A percentile compares a stretch with the other conserved stretches of the same genome.
These are phyloP conservation scores for Pycnomerus fuliginosus DNA, from an alignment of 2,888 invertebrate genomes.

Conservation along the genomic window DNA sequence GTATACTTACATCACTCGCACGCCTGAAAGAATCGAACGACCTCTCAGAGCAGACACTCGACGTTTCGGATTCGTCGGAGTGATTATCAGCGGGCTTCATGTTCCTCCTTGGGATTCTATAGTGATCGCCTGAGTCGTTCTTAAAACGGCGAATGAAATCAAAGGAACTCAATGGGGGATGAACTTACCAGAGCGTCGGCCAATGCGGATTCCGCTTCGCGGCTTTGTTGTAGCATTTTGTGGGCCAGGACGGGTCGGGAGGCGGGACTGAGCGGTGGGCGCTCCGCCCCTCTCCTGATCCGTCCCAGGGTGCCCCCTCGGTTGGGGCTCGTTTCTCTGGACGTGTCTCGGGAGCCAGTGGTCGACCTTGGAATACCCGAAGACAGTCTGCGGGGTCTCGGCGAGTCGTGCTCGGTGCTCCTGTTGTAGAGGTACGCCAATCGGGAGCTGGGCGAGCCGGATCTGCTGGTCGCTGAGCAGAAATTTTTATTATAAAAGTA, in stretches of 20 bases:
- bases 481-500: neutral
- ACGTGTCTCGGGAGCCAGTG: slow-evolving; percentile 64
- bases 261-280: slow-evolving; percentile 59
- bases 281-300: slow-evolving; percentile 51
- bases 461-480: slow-evolving; percentile 89
- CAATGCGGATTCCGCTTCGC: slow-evolving; percentile 83
- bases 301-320: slow-evolving; percentile 43
- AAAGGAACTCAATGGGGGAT: slow-evolving; percentile 7
- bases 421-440: slow-evolving; percentile 70
- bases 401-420: slow-evolving; percentile 50
- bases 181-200: slow-evolving; percentile 67
- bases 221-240: slow-evolving; percentile 79
- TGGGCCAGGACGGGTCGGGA: slow-evolving; percentile 69
- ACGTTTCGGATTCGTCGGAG: slow-evolving; percentile 89
- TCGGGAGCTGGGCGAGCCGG: slow-evolving; percentile 90
- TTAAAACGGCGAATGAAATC: too few relatives aligned
- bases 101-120: slow-evolving; percentile 45
- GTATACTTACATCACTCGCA: slow-evolving; percentile 72
- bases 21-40: slow-evolving; percentile 81
- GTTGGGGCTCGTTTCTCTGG: slow-evolving; percentile 51
- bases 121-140: slow-evolving; percentile 43
- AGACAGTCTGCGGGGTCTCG: slow-evolving; percentile 61
- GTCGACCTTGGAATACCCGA: slow-evolving; percentile 72
- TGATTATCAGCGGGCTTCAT: slow-evolving; percentile 64
- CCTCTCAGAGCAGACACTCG: slow-evolving; percentile 91